phyloP scores from a whole-genome alignment of 2,888 invertebrate genomes.

The Tachina fera region DNA sequence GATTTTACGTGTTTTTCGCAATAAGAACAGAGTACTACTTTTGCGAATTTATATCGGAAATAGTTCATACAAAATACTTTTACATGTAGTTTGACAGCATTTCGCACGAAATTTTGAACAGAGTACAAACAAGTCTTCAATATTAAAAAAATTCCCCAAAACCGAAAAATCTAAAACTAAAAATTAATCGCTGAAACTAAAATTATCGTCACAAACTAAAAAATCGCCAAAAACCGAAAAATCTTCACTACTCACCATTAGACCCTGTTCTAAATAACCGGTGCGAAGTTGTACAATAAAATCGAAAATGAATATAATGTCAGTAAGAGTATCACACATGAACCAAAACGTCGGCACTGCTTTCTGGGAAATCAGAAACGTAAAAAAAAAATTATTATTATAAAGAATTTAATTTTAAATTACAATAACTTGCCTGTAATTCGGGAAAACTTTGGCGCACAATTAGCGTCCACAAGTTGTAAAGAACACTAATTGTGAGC shows the following conservation, averaged over 20 bases:
- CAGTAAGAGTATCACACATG: constrained; percentile 92
- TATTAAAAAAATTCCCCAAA: too few relatives aligned
- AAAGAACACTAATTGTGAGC: constrained; percentile 94
- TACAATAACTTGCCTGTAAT: constrained; percentile 85
- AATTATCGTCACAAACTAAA: too few relatives aligned
- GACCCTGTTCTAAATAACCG: constrained; percentile 96
- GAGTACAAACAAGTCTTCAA: too few relatives aligned
- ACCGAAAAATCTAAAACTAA: too few relatives aligned
- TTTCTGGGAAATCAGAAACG: constrained; percentile 83
- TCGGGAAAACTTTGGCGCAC: constrained; percentile 97
- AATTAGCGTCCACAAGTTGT: constrained; percentile 97
- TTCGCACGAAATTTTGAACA: too few relatives aligned
- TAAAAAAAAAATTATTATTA: not conserved
- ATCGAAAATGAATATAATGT: constrained; percentile 93
- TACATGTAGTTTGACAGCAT: too few relatives aligned
- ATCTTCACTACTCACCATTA: constrained; percentile 86
- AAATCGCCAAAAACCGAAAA: too few relatives aligned
- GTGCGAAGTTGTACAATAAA: constrained; percentile 96
- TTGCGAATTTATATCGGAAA: too few relatives aligned
- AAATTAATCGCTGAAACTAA: too few relatives aligned
- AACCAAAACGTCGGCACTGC: constrained; percentile 91
- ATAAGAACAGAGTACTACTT: too few relatives aligned
- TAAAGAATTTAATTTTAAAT: not conserved
- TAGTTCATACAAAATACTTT: too few relatives aligned
- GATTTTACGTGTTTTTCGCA: too few relatives aligned